phyloP scores from a whole-genome alignment of 2,797 vertebrate genomes.

The Danio jaintianensis region DNA sequence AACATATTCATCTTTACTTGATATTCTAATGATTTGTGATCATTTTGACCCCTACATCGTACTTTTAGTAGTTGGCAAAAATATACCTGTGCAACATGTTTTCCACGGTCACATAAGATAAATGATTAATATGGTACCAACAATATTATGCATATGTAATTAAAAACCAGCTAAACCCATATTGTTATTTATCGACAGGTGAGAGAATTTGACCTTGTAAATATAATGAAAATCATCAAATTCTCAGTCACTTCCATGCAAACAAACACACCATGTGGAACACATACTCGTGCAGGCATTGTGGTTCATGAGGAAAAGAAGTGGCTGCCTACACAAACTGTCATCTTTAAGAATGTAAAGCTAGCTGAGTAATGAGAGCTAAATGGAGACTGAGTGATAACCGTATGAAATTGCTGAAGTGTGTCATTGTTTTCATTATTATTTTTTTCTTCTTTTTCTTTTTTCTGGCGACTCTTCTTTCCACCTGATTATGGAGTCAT shows the following conservation, averaged over 20 bases:
- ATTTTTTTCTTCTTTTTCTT: not conserved
- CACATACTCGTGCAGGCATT: constrained; percentile 9
- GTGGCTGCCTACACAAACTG: constrained; percentile 55
- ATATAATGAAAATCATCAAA: not conserved
- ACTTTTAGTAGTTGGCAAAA: no score
- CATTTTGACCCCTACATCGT: no score
- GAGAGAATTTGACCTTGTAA: not conserved
- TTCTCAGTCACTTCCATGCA: constrained; percentile 10
- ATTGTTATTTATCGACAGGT: not conserved
- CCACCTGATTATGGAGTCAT: constrained; percentile 70
- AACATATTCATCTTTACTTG: no score
- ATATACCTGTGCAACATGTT: no score
- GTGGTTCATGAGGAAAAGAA: constrained; percentile 60
- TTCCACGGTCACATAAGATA: no score
- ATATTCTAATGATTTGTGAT: no score
- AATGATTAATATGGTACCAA: not conserved
- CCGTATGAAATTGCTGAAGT: constrained; percentile 56
- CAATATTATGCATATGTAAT: not conserved
- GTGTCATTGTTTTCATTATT: constrained; percentile 55
- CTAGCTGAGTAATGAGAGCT: constrained; percentile 49
- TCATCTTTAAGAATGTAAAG: constrained; percentile 48
- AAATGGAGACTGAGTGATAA: constrained; percentile 59
- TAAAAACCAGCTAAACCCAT: not conserved
- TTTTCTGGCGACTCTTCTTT: constrained; percentile 43
- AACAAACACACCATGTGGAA: constrained; percentile 6